Conservation (phyloP, 2,888 invertebrate species). For the Cephus spinipes region DNA sequence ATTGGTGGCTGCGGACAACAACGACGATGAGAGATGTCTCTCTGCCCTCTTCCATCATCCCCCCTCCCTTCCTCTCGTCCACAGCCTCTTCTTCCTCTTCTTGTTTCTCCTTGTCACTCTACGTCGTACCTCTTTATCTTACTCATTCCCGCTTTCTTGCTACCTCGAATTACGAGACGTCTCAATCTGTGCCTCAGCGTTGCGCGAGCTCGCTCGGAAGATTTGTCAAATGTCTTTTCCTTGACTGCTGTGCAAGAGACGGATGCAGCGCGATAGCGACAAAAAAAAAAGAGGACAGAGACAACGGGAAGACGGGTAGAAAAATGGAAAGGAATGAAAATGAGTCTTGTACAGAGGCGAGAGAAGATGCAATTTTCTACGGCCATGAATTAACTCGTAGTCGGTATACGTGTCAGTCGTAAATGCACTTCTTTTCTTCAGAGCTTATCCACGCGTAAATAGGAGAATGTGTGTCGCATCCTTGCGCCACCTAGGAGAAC, state of each 20-base stretch:
- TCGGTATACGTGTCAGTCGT: background rate
- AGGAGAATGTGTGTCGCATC: slow-evolving; percentile 26
- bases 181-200: background rate
- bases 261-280: background rate
- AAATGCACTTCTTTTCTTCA: background rate
- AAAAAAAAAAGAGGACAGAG: background rate
- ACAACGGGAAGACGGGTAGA: background rate
- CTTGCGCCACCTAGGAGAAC: slow-evolving; percentile 47
- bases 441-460: background rate
- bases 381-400: background rate
- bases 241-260: background rate
- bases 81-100: background rate
- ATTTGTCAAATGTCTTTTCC: background rate
- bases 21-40: slow-evolving; percentile 32
- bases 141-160: background rate
- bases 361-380: background rate
- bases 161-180: slow-evolving; percentile 4
- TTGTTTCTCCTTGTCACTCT: background rate
- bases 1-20: slow-evolving; percentile 35
- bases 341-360: background rate
- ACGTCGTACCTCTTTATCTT: background rate
- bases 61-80: background rate
- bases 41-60: background rate
- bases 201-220: background rate
- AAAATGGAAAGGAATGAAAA: background rate